These are phyloP conservation scores for Holothuria scabra DNA, from an alignment of 53 echinoderm and acorn worm species.

Conservation along the genomic window DNA sequence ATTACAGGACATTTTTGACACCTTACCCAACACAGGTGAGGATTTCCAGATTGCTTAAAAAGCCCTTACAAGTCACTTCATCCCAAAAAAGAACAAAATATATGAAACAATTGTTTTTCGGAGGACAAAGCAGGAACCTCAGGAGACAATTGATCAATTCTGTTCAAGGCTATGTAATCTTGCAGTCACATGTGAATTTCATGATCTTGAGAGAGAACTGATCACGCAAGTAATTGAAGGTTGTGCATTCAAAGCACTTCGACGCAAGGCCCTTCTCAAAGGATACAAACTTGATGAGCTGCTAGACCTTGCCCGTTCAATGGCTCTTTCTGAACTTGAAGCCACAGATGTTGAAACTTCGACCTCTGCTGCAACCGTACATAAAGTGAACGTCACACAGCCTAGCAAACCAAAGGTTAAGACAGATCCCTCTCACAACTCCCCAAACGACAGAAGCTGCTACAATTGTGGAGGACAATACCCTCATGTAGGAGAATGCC, in stretches of 20 bases:
- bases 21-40: constrained; percentile 52
- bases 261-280: constrained; percentile 44
- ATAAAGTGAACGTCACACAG: constrained; percentile 2
- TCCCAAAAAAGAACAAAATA: constrained; percentile 54
- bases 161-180: constrained; percentile 42
- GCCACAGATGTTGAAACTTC: constrained; percentile 33
- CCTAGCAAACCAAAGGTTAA: not conserved
- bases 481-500: constrained; percentile 55
- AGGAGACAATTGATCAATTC: constrained; percentile 60
- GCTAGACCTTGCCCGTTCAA: constrained; percentile 36
- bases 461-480: constrained; percentile 58
- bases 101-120: constrained; percentile 74
- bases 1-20: constrained; percentile 64
- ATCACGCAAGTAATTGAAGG: constrained; percentile 69
- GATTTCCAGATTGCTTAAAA: constrained; percentile 54
- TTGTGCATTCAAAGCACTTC: constrained; percentile 32
- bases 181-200: constrained; percentile 59
- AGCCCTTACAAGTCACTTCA: constrained; percentile 49
- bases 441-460: constrained; percentile 30
- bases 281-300: constrained; percentile 14
- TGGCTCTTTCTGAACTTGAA: constrained; percentile 32
- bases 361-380: not conserved
- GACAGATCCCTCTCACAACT: not conserved
- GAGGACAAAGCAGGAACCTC: constrained; percentile 35
- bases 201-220: constrained; percentile 58